Evolutionary conservation across 2,113 vertebrate species (phyloP).

Genomic region (Syngnathus floridae): DNA sequence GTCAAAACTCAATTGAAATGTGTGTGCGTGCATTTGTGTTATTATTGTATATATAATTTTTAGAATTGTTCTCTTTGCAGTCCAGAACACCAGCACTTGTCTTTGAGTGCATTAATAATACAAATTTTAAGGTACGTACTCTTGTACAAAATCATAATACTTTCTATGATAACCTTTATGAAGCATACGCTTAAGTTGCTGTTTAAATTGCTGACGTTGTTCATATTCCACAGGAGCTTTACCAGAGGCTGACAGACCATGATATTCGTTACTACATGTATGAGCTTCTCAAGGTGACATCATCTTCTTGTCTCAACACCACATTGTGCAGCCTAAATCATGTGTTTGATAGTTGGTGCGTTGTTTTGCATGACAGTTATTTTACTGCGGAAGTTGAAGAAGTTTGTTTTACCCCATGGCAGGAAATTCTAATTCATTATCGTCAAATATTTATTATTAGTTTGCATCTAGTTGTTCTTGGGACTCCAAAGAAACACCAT

Average conservation of each 20-base stretch:
- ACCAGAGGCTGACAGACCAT: slow-evolving; percentile 98
- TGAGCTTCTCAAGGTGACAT: slow-evolving; percentile 95
- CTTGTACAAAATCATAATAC: slow-evolving; percentile 15
- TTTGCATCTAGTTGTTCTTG: too few species aligned
- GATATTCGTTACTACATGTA: slow-evolving; percentile 99
- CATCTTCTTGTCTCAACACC: not conserved
- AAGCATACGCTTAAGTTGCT: slow-evolving; percentile 19
- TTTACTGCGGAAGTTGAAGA: not conserved
- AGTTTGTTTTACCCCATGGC: not conserved
- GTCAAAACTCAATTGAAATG: too few species aligned
- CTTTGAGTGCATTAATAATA: slow-evolving; percentile 99
- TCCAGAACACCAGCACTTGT: slow-evolving; percentile 97
- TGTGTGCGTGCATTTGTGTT: too few species aligned
- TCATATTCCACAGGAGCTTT: slow-evolving; percentile 83
- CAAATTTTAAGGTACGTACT: slow-evolving; percentile 92
- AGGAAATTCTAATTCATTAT: not conserved
- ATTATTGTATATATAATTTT: too few species aligned
- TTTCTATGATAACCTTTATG: slow-evolving; percentile 29
- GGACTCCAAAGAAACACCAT: not conserved
- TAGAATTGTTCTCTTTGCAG: slow-evolving; percentile 67
- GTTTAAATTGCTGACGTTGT: slow-evolving; percentile 1
- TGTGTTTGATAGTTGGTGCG: not conserved
- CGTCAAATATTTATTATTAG: too few species aligned
- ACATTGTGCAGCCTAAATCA: not conserved
- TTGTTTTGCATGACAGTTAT: not conserved